phyloP scores from a whole-genome alignment of 1,140 invertebrate genomes.

The Idris sp. region DNA sequence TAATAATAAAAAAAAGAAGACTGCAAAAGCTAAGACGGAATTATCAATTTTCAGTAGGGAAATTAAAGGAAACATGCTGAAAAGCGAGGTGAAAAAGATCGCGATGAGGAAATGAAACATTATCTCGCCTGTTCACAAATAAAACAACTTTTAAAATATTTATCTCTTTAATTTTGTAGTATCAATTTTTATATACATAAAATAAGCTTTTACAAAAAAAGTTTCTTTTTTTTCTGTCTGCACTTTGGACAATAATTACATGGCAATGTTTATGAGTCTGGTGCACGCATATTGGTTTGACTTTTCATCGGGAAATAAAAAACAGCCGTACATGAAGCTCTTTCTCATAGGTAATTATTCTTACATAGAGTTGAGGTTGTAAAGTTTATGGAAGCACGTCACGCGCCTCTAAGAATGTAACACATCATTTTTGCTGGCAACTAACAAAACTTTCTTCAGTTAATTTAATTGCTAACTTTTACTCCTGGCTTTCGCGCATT shows the following conservation, averaged over 20 bases:
- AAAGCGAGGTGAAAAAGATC: constrained; percentile 51
- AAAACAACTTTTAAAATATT: too few species aligned
- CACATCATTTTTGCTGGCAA: constrained; percentile 38
- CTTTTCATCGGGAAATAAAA: constrained; percentile 43
- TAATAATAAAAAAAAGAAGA: constrained; percentile 10
- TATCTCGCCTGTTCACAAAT: too few species aligned
- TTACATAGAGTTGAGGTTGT: constrained; percentile 26
- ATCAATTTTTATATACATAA: constrained; percentile 1
- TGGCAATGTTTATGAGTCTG: constrained; percentile 59
- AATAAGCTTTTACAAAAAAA: not conserved
- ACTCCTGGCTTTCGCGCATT: not conserved
- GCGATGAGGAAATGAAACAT: constrained; percentile 57
- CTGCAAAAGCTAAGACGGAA: constrained; percentile 31
- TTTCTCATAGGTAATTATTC: constrained; percentile 47
- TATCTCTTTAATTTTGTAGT: too few species aligned
- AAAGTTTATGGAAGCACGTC: constrained; percentile 58
- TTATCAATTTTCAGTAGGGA: constrained; percentile 63
- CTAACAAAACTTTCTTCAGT: constrained; percentile 42
- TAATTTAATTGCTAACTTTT: constrained; percentile 51
- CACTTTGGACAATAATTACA: constrained; percentile 63
- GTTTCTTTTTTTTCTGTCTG: too few species aligned
- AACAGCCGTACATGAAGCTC: constrained; percentile 39
- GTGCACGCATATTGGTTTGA: constrained; percentile 61
- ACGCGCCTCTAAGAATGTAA: constrained; percentile 48
- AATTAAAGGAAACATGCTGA: constrained; percentile 60